A percentile compares a stretch with the other conserved stretches of the same genome.
phyloP scores from a whole-genome alignment of 2,113 vertebrate genomes.

The Syrmaticus mikado region DNA sequence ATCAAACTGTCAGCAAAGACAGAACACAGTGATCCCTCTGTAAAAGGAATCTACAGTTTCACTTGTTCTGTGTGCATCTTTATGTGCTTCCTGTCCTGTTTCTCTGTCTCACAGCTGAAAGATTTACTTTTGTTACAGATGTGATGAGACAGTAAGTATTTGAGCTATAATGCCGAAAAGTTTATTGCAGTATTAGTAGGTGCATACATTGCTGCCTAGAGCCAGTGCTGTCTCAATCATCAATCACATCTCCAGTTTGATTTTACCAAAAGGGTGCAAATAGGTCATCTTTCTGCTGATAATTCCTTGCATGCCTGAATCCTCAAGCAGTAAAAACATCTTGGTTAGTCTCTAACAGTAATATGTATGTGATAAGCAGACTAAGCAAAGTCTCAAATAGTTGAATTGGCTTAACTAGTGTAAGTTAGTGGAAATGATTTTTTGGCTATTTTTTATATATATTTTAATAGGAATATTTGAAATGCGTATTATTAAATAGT shows the following conservation, averaged over 20 bases:
- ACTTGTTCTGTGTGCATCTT: not conserved
- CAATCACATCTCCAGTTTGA: rapidly evolving
- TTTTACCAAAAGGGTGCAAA: not conserved
- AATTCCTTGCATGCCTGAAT: not conserved
- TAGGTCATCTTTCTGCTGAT: not conserved
- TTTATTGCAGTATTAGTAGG: not conserved
- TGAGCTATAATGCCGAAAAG: not conserved
- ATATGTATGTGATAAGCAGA: not conserved
- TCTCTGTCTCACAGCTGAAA: not conserved
- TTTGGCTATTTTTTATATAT: not conserved
- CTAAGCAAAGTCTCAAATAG: not conserved
- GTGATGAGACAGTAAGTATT: not conserved
- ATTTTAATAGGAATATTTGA: not conserved
- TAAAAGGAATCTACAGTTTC: not conserved
- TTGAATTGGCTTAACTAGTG: not conserved
- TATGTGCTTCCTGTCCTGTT: not conserved
- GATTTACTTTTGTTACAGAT: not conserved
- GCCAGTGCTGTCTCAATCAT: not conserved
- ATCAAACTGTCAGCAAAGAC: not conserved
- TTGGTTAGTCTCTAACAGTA: not conserved
- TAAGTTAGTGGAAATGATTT: not conserved
- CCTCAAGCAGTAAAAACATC: not conserved
- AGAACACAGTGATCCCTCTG: not conserved
- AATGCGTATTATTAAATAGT: not conserved
- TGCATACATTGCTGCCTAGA: not conserved